Evolutionary conservation across 2,888 invertebrate species (phyloP).

Genomic region (Zygothrica quintamaculata): DNA sequence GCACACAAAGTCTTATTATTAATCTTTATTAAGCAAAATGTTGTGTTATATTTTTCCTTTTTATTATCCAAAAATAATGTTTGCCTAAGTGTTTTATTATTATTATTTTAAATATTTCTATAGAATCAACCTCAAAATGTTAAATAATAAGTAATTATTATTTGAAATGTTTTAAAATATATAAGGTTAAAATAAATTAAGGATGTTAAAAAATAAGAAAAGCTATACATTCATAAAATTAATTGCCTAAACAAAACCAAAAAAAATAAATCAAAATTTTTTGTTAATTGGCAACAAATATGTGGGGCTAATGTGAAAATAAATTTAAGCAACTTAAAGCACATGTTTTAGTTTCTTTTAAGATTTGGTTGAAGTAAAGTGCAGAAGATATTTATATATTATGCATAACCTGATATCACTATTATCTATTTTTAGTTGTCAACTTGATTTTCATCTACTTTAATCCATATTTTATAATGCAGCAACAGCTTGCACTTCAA

Average conservation of each 20-base stretch:
- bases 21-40: no score
- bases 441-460: conserved; percentile 40
- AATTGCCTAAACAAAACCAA: no score
- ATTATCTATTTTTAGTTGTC: conserved; percentile 43
- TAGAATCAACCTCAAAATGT: conserved; percentile 34
- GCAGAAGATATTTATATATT: no score
- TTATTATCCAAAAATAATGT: neutral
- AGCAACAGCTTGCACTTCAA: conserved; percentile 20
- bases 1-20: no score
- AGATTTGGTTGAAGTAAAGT: neutral
- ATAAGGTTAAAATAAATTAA: conserved; percentile 56
- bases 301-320: conserved; percentile 7
- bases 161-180: conserved; percentile 42
- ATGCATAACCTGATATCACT: no score
- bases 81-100: conserved; percentile 41
- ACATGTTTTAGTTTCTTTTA: conserved; percentile 23
- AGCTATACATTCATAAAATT: no score
- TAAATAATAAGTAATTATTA: conserved; percentile 38
- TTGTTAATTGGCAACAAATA: conserved; percentile 43
- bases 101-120: conserved; percentile 15
- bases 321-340: conserved; percentile 1
- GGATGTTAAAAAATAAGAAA: conserved; percentile 57
- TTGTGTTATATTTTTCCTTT: no score
- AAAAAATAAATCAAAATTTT: conserved; percentile 34
- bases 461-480: conserved; percentile 40